Percentiles rank a stretch among this genome's conserved stretches.
Conservation (phyloP, 2,113 vertebrate genomes). For the Rhinoderma darwinii region DNA sequence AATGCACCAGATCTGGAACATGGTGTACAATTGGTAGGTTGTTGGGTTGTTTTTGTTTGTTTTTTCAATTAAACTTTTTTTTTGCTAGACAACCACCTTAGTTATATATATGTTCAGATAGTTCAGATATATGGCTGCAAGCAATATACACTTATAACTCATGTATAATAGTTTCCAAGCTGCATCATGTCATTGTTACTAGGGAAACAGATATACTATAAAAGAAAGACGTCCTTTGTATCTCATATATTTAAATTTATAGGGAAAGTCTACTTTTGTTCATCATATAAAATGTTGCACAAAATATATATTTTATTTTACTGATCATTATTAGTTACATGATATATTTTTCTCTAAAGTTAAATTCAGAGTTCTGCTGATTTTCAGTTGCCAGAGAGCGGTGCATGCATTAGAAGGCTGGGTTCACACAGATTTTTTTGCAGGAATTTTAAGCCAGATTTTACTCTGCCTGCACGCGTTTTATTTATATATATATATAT, state of each 20-base stretch:
- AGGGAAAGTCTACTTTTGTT: neutral
- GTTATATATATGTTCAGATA: too few relatives aligned
- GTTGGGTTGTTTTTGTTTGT: too few relatives aligned
- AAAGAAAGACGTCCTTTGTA: neutral
- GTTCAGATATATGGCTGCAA: neutral
- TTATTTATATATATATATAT: too few relatives aligned
- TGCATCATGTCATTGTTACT: conserved; percentile 8
- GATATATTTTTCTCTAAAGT: neutral
- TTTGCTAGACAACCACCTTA: neutral
- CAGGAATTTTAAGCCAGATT: too few relatives aligned
- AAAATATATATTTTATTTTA: neutral
- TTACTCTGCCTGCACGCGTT: too few relatives aligned
- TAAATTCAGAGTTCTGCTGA: too few relatives aligned
- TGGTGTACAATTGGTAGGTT: too few relatives aligned
- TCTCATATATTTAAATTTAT: neutral
- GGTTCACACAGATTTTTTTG: too few relatives aligned
- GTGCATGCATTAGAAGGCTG: too few relatives aligned
- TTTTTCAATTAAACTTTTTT: neutral
- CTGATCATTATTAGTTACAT: neutral
- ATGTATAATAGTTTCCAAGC: neutral
- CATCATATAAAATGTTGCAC: neutral
- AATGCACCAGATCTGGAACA: neutral
- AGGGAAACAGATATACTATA: neutral
- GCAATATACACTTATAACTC: neutral
- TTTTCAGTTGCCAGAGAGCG: too few relatives aligned